phyloP scores from a whole-genome alignment of 2,797 vertebrate species.

The Sebastes melanostomus region DNA sequence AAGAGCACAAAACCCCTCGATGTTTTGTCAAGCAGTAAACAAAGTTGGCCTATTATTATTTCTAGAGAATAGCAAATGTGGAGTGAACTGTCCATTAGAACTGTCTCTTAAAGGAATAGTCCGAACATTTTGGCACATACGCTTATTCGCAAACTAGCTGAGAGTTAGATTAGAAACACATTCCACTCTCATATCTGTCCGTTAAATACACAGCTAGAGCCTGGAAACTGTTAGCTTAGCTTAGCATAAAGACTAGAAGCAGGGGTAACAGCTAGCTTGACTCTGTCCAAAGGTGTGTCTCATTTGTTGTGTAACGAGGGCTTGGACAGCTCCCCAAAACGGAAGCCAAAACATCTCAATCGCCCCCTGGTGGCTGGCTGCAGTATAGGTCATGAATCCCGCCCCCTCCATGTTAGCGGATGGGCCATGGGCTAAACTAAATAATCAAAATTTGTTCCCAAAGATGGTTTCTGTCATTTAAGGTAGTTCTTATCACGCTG shows the following conservation, averaged over 20 bases:
- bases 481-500: no score
- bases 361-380: no score
- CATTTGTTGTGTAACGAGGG: neutral
- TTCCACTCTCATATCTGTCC: no score
- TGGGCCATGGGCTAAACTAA: no score
- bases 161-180: neutral
- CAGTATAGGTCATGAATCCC: no score
- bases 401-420: no score
- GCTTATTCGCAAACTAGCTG: neutral
- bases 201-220: no score
- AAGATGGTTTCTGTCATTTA: no score
- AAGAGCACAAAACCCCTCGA: neutral
- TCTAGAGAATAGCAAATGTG: neutral
- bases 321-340: no score
- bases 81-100: neutral
- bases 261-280: neutral
- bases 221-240: no score
- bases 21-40: neutral
- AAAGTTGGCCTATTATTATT: neutral
- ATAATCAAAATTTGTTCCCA: no score
- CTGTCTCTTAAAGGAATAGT: neutral
- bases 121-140: neutral
- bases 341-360: no score
- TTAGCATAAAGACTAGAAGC: neutral
- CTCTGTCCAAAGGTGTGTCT: neutral